Percentiles rank a stretch among this genome's conserved stretches.
These are phyloP conservation scores for Caenorhabditis sulstoni DNA, from an alignment of 2,888 invertebrate genomes.

Conservation along the genomic window DNA sequence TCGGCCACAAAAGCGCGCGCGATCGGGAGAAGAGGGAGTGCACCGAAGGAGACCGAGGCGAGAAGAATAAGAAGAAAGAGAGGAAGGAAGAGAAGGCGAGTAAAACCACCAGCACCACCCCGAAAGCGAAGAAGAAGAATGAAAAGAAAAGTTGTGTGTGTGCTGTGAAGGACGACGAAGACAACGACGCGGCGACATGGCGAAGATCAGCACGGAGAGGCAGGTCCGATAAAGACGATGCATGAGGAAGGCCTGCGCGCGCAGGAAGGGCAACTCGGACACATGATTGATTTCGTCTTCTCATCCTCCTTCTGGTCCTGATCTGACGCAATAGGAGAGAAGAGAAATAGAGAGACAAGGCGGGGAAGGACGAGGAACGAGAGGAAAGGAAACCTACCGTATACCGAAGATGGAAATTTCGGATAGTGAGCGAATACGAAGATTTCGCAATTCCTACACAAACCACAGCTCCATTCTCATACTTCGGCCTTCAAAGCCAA, in stretches of 20 bases:
- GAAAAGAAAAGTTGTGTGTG: background rate
- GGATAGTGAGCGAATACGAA: too few species aligned
- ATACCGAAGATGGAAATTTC: too few species aligned
- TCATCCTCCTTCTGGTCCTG: background rate
- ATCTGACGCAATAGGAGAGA: background rate
- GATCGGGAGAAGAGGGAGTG: conserved; percentile 16
- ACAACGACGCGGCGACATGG: conserved; percentile 31
- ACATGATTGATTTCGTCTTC: conserved; percentile 24
- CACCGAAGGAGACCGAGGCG: conserved; percentile 12
- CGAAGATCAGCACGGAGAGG: background rate
- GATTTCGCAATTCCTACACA: too few species aligned
- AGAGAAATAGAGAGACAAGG: conserved; percentile 7
- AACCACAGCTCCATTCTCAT: too few species aligned
- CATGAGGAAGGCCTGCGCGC: conserved; percentile 6
- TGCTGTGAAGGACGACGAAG: conserved; percentile 27
- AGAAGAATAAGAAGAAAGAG: background rate
- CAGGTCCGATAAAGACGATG: conserved; percentile 14
- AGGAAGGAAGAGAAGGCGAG: conserved; percentile 13
- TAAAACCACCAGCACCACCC: conserved; percentile 22
- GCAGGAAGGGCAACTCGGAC: conserved; percentile 20
- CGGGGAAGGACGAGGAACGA: conserved; percentile 7
- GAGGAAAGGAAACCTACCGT: background rate
- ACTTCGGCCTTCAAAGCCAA: too few species aligned
- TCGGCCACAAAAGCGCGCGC: conserved; percentile 9
- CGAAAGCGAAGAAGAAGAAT: conserved; percentile 21